Evolutionary conservation across 2,888 invertebrate genomes (phyloP).

Genomic region (Deilephila porcellus): DNA sequence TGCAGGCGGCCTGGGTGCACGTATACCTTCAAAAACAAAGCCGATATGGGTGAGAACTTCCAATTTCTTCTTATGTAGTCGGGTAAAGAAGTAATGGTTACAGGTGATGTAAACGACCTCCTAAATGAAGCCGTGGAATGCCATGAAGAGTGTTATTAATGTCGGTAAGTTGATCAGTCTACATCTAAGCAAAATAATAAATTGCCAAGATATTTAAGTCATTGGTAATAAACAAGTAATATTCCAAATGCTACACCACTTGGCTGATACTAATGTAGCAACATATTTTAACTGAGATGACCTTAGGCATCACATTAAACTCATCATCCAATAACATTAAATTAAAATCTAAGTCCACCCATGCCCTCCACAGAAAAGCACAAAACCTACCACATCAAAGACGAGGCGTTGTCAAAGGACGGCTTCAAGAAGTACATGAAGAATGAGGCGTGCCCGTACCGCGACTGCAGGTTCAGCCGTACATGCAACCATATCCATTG

Average conservation of each 20-base stretch:
- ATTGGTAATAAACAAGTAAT: too few relatives aligned
- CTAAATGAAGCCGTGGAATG: too few relatives aligned
- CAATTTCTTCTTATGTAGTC: background rate
- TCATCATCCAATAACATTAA: background rate
- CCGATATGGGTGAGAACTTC: slow-evolving; percentile 96
- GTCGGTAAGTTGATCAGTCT: too few relatives aligned
- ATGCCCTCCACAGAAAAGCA: slow-evolving; percentile 92
- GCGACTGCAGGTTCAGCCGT: slow-evolving; percentile 95
- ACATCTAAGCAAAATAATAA: too few relatives aligned
- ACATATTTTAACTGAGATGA: too few relatives aligned
- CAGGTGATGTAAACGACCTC: background rate
- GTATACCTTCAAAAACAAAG: slow-evolving; percentile 99
- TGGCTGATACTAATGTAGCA: too few relatives aligned
- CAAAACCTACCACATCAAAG: slow-evolving; percentile 99
- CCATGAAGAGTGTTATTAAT: too few relatives aligned
- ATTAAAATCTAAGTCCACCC: background rate
- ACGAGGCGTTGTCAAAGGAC: slow-evolving; percentile 96
- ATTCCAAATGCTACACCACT: too few relatives aligned
- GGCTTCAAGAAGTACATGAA: slow-evolving; percentile 99
- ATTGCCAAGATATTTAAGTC: too few relatives aligned
- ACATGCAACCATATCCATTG: slow-evolving; percentile 99
- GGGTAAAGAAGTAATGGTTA: background rate
- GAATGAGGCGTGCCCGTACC: slow-evolving; percentile 96
- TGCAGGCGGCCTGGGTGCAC: slow-evolving; percentile 95
- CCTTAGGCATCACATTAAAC: too few relatives aligned